A percentile compares a stretch with the other conserved stretches of the same genome.
phyloP scores from a whole-genome alignment of 2,797 vertebrate species.

The Epinephelus coioides region DNA sequence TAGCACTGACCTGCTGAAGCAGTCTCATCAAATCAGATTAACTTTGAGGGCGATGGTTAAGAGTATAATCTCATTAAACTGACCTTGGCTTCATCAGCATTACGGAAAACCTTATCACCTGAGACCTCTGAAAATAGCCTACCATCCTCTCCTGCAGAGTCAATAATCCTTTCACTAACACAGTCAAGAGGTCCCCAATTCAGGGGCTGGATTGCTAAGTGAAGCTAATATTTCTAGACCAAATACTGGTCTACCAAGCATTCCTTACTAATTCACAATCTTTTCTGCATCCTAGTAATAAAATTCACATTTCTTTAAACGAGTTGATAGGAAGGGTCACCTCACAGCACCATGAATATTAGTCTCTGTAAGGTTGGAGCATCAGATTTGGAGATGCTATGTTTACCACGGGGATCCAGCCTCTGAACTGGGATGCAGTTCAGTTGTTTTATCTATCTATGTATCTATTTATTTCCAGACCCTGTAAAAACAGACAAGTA shows the following conservation, averaged over 20 bases:
- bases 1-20: constrained; percentile 18
- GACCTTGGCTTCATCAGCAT: constrained; percentile 23
- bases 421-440: not conserved
- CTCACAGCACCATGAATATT: not conserved
- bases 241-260: not conserved
- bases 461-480: not conserved
- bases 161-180: constrained; percentile 12
- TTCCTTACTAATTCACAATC: not conserved
- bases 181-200: not conserved
- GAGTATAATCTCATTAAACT: constrained; percentile 35
- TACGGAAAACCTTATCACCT: constrained; percentile 14
- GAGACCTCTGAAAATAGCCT: constrained; percentile 15
- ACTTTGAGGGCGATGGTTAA: constrained; percentile 1
- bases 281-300: not conserved
- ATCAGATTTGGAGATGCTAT: not conserved
- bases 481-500: constrained; percentile 4
- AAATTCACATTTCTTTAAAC: constrained; percentile 6
- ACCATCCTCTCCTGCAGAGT: not conserved
- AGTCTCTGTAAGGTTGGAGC: not conserved
- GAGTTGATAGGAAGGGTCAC: not conserved
- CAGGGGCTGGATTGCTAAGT: not conserved
- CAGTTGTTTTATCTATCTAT: not conserved
- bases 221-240: not conserved
- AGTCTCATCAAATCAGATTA: constrained; percentile 40
- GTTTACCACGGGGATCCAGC: not conserved